Conservation (phyloP, 2,113 vertebrate species). For the Oncorhynchus clarkii region DNA sequence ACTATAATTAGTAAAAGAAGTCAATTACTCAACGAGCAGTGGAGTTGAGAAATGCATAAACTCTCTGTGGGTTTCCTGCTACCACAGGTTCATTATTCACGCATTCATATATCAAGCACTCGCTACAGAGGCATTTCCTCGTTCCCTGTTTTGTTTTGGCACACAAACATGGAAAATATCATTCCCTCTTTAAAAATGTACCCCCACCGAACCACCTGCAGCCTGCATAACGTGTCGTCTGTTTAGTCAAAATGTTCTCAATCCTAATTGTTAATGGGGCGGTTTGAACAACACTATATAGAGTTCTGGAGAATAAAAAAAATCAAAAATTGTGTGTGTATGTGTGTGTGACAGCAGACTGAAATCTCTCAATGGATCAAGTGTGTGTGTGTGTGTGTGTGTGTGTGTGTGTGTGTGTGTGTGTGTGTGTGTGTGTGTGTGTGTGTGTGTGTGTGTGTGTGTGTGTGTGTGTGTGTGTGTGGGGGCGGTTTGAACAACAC, state of each 20-base stretch:
- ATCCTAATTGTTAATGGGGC: too few species aligned
- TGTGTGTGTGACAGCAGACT: neutral
- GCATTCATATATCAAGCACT: conserved; percentile 14
- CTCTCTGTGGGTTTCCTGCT: conserved; percentile 11
- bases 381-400: conserved; percentile 2
- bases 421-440: too few species aligned
- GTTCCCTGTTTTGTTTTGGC: conserved; percentile 7
- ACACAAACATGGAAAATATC: conserved; percentile 2
- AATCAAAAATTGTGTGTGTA: too few species aligned
- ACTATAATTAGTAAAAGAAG: neutral
- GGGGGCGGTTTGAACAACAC: too few species aligned
- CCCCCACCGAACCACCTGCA: neutral
- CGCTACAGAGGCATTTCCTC: conserved; percentile 14
- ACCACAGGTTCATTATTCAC: conserved; percentile 5
- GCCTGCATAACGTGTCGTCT: neutral
- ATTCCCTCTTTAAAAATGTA: neutral
- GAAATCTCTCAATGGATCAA: conserved; percentile 12
- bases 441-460: too few species aligned
- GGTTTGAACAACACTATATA: too few species aligned
- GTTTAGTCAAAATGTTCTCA: neutral
- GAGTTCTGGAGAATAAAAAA: too few species aligned
- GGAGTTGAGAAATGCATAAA: conserved; percentile 26
- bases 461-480: too few species aligned
- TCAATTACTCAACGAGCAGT: neutral
- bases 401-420: too few species aligned